These are phyloP conservation scores for Bothrops jararaca DNA, from an alignment of 2,113 vertebrate genomes.

Conservation along the genomic window DNA sequence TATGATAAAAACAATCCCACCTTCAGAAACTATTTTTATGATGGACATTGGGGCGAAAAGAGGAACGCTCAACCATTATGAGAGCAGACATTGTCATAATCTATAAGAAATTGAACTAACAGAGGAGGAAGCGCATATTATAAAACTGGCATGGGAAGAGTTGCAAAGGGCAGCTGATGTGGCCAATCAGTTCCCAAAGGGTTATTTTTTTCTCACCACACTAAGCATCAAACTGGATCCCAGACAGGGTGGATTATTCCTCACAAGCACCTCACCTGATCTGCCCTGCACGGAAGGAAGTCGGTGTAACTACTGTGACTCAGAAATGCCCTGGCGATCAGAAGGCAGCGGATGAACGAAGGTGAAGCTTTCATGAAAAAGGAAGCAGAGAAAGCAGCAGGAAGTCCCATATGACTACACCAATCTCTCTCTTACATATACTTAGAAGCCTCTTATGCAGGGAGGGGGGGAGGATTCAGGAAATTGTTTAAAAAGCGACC, in stretches of 20 bases:
- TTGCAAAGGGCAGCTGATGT: background rate
- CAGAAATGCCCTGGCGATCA: background rate
- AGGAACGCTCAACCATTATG: background rate
- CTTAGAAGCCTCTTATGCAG: background rate
- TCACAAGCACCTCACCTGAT: background rate
- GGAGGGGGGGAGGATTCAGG: background rate
- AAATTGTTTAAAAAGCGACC: background rate
- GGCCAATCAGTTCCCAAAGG: background rate
- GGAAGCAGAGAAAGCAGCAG: slow-evolving; percentile 12
- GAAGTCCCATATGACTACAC: slow-evolving; percentile 1
- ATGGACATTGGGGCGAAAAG: background rate
- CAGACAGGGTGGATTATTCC: too few species aligned
- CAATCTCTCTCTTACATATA: background rate
- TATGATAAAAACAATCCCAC: background rate
- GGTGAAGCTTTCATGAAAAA: background rate
- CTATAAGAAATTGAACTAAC: background rate
- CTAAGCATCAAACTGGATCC: background rate
- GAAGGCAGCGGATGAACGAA: background rate
- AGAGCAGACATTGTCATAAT: background rate
- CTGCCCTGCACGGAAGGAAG: background rate
- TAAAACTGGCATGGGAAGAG: background rate
- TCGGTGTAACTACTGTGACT: background rate
- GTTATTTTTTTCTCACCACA: background rate
- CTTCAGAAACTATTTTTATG: background rate
- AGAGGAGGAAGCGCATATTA: background rate